Percentiles rank a stretch among this genome's conserved stretches.
Evolutionary conservation across 2,113 vertebrate genomes (phyloP).

Genomic region (Camelus dromedarius): DNA sequence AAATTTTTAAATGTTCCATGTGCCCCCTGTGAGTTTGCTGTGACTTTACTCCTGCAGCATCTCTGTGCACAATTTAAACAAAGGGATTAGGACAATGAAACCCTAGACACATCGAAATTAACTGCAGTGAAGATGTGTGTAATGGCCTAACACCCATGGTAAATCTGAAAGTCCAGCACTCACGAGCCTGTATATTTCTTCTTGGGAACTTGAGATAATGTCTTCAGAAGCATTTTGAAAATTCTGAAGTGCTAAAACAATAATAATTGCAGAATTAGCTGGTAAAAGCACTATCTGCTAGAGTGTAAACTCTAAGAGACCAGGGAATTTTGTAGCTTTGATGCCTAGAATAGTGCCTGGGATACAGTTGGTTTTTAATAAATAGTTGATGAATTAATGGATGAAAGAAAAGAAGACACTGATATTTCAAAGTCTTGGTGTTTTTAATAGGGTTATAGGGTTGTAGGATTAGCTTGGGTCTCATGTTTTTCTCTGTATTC

Average conservation of each 20-base stretch:
- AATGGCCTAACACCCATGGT: not conserved
- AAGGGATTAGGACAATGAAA: not conserved
- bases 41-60: not conserved
- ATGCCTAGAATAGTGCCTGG: not conserved
- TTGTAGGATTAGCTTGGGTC: not conserved
- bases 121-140: not conserved
- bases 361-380: not conserved
- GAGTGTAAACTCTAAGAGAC: not conserved
- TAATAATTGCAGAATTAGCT: not conserved
- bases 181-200: not conserved
- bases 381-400: not conserved
- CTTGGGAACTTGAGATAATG: slow-evolving; percentile 2
- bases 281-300: not conserved
- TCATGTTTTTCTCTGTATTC: not conserved
- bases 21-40: not conserved
- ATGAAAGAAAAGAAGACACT: not conserved
- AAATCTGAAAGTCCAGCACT: not conserved
- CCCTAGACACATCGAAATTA: not conserved
- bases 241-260: not conserved
- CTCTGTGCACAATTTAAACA: not conserved
- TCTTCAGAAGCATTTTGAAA: slow-evolving; percentile 13
- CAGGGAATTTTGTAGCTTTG: not conserved
- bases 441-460: not conserved
- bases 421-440: not conserved
- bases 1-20: not conserved